These are phyloP conservation scores for Anthopleura xanthogrammica DNA, from an alignment of 92 coral and sea anemone genomes.

Conservation along the genomic window DNA sequence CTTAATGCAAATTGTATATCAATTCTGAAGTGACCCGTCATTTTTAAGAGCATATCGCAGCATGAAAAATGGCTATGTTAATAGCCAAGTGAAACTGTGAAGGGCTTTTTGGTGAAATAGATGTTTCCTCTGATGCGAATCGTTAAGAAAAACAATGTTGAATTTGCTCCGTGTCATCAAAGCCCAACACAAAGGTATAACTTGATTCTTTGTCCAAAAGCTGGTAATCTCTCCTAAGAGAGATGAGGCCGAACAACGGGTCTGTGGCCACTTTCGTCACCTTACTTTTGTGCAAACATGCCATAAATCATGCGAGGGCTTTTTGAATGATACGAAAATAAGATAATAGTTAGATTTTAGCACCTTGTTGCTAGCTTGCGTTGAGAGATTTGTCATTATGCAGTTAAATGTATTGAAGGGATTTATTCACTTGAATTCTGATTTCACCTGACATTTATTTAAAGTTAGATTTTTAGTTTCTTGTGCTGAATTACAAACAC, in stretches of 20 bases:
- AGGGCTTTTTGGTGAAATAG: constrained; percentile 47
- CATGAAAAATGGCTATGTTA: constrained; percentile 34
- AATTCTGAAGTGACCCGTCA: constrained; percentile 34
- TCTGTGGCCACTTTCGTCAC: constrained; percentile 57
- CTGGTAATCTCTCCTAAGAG: constrained; percentile 80
- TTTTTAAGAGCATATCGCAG: constrained; percentile 28
- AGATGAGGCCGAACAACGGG: constrained; percentile 42
- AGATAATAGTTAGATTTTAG: constrained; percentile 60
- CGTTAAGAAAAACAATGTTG: constrained; percentile 38
- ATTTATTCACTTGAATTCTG: constrained; percentile 26
- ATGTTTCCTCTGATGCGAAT: constrained; percentile 46
- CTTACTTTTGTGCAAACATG: constrained; percentile 65
- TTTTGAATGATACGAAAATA: constrained; percentile 82
- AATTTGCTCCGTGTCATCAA: constrained; percentile 47
- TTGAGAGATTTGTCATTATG: constrained; percentile 77
- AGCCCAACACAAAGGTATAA: constrained; percentile 47
- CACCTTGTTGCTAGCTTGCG: constrained; percentile 73
- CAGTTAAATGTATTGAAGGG: constrained; percentile 53
- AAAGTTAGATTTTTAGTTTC: not conserved
- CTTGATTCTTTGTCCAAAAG: constrained; percentile 51
- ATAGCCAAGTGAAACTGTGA: constrained; percentile 39
- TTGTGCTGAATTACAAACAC: constrained; percentile 1
- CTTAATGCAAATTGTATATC: constrained; percentile 41
- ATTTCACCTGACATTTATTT: constrained; percentile 8
- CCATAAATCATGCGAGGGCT: constrained; percentile 76